phyloP scores from a whole-genome alignment of 2,888 invertebrate species.

The Carabus problematicus region DNA sequence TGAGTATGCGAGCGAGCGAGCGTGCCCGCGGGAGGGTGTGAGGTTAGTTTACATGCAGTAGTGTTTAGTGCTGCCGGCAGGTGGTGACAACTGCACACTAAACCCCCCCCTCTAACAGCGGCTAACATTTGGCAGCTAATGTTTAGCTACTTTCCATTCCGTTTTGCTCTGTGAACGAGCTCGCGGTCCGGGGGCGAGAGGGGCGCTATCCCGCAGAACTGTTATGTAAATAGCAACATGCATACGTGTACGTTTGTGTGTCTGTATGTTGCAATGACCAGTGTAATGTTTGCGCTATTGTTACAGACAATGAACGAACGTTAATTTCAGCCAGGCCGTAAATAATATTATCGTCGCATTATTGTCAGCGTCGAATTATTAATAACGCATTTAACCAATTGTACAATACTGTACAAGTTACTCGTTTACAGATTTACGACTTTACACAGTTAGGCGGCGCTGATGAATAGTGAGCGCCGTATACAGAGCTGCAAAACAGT shows the following conservation, averaged over 20 bases:
- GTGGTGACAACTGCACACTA: constrained; percentile 31
- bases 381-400: constrained; percentile 28
- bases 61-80: constrained; percentile 22
- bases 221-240: constrained; percentile 31
- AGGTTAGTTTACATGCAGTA: constrained; percentile 18
- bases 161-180: neutral
- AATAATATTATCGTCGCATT: constrained; percentile 37
- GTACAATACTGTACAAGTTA: constrained; percentile 11
- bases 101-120: neutral
- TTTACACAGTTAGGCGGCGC: neutral
- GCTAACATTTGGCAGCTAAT: constrained; percentile 33
- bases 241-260: constrained; percentile 16
- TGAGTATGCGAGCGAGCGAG: neutral
- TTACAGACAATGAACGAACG: constrained; percentile 34
- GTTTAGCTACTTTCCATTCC: constrained; percentile 24
- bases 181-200: too few relatives aligned
- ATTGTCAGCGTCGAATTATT: constrained; percentile 37
- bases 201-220: constrained; percentile 23
- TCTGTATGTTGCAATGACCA: neutral
- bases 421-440: neutral
- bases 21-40: neutral
- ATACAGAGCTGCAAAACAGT: neutral
- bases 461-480: neutral
- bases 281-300: constrained; percentile 16
- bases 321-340: constrained; percentile 33